These are phyloP conservation scores for Liasis olivaceus DNA, from an alignment of 2,797 vertebrate genomes.

Conservation along the genomic window DNA sequence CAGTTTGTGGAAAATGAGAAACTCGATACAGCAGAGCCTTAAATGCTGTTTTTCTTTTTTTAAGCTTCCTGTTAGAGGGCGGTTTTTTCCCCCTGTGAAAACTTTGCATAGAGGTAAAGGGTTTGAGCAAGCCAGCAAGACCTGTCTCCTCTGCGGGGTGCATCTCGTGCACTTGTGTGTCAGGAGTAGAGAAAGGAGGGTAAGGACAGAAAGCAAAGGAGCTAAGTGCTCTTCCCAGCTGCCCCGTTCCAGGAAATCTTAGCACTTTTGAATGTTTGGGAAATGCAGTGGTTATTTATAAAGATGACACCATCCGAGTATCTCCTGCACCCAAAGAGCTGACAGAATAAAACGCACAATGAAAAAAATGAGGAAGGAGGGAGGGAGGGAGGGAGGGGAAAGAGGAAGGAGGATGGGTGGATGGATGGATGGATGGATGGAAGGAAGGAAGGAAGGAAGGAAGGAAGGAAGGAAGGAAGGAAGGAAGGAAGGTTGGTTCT, in stretches of 20 bases:
- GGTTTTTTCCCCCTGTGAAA: not conserved
- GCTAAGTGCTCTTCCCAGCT: not conserved
- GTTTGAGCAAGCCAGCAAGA: not conserved
- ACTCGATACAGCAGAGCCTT: not conserved
- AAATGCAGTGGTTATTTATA: not conserved
- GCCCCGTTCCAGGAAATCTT: not conserved
- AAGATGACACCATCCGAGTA: not conserved
- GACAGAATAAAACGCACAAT: not conserved
- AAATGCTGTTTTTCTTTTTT: not conserved
- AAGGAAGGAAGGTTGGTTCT: not conserved
- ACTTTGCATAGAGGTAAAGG: not conserved
- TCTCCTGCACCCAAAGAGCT: not conserved
- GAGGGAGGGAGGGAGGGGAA: too few species aligned
- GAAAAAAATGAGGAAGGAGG: not conserved
- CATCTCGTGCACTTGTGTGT: accelerated
- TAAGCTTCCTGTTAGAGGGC: not conserved
- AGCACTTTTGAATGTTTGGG: not conserved
- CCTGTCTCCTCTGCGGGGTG: accelerated
- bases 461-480: not conserved
- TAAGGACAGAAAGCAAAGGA: not conserved
- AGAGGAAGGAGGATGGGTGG: too few species aligned
- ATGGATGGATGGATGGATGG: too few species aligned
- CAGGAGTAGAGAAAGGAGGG: not conserved
- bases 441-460: too few species aligned
- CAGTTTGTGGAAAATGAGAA: not conserved